These are phyloP conservation scores for Argyresthia goedartella DNA, from an alignment of 2,888 invertebrate genomes.

Conservation along the genomic window DNA sequence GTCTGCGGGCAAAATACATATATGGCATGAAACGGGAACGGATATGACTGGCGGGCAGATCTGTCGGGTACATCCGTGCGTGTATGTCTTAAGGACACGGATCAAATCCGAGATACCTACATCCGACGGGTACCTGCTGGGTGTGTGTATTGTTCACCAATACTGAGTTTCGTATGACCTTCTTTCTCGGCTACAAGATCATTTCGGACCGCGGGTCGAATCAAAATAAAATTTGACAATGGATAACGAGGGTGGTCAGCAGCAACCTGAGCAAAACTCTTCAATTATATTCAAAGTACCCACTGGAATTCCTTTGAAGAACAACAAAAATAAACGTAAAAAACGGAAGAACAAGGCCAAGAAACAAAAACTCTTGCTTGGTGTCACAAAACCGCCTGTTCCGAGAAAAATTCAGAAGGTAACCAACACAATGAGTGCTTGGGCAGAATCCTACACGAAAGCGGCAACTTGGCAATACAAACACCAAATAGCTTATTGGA, in stretches of 20 bases:
- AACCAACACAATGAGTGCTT: conserved; percentile 36
- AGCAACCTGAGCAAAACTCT: not conserved
- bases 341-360: conserved; percentile 12
- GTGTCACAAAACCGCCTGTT: conserved; percentile 8
- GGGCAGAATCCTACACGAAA: conserved; percentile 46
- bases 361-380: conserved; percentile 20
- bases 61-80: too few species aligned
- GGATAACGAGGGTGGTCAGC: not conserved
- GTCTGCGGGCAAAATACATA: too few species aligned
- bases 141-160: too few species aligned
- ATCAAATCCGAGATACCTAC: too few species aligned
- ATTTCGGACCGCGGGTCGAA: too few species aligned
- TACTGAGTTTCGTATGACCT: too few species aligned
- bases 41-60: too few species aligned
- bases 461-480: conserved; percentile 63
- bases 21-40: too few species aligned
- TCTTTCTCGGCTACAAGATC: too few species aligned
- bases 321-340: not conserved
- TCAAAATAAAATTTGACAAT: not conserved
- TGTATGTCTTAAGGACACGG: too few species aligned
- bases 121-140: too few species aligned
- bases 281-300: not conserved
- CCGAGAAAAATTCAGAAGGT: conserved; percentile 11
- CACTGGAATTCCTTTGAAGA: not conserved
- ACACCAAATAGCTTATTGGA: conserved; percentile 74